Evolutionary conservation across 2,113 vertebrate species (phyloP).

Genomic region (Holacanthus passer): DNA sequence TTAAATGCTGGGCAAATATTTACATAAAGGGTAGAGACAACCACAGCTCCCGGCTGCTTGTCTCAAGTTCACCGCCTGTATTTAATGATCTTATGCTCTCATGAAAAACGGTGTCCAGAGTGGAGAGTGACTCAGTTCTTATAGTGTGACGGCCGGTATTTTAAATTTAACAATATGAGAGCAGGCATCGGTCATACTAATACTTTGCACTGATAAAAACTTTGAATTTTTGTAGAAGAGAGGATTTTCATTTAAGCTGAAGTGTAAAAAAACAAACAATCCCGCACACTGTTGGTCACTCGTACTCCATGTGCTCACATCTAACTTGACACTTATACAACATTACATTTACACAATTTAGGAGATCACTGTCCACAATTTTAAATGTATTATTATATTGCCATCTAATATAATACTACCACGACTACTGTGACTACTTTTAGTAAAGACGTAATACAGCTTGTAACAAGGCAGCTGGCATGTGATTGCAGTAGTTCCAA

Average conservation of each 20-base stretch:
- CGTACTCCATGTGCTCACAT: background rate
- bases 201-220: background rate
- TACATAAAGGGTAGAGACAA: slow-evolving; percentile 20
- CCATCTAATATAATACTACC: background rate
- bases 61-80: background rate
- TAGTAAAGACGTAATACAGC: background rate
- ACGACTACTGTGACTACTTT: background rate
- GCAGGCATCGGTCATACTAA: background rate
- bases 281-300: background rate
- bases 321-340: background rate
- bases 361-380: background rate
- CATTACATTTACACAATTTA: background rate
- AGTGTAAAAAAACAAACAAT: background rate
- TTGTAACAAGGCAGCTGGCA: background rate
- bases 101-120: background rate
- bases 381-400: background rate
- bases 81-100: background rate
- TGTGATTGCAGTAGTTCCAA: background rate
- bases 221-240: background rate
- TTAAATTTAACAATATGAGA: background rate
- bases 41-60: background rate
- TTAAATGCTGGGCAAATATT: slow-evolving; percentile 7
- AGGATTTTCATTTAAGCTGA: background rate
- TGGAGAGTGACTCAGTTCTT: background rate
- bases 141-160: background rate